Conservation (phyloP, 2,888 invertebrate species). For the Clostera curtula region DNA sequence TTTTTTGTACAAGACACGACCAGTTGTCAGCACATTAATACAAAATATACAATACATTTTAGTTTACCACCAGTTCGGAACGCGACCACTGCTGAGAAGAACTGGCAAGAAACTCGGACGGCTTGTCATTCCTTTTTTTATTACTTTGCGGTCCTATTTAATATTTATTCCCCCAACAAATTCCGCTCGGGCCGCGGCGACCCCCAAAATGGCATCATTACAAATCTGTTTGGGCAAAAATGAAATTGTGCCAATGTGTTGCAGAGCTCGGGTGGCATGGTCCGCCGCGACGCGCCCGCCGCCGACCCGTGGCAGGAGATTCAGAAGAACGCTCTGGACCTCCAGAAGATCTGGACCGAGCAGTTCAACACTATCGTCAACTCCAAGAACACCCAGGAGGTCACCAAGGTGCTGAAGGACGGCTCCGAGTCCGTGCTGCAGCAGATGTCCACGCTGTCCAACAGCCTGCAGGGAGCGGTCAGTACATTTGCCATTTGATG, state of each 20-base stretch:
- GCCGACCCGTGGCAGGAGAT: conserved; percentile 34
- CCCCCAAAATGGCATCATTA: too few species aligned
- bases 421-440: conserved; percentile 45
- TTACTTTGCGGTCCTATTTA: too few species aligned
- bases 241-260: too few species aligned
- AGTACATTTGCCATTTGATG: conserved; percentile 21
- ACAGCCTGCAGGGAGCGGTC: conserved; percentile 44
- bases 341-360: conserved; percentile 47
- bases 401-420: conserved; percentile 51
- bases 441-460: conserved; percentile 39
- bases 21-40: too few species aligned
- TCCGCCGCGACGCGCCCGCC: conserved; percentile 45
- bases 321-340: conserved; percentile 45
- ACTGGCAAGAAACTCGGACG: too few species aligned
- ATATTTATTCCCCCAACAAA: too few species aligned
- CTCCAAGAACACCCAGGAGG: conserved; percentile 52
- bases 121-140: too few species aligned
- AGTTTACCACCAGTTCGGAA: too few species aligned
- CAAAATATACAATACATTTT: too few species aligned
- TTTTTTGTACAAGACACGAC: conserved; percentile 2
- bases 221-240: too few species aligned
- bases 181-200: too few species aligned
- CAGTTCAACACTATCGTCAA: conserved; percentile 37
- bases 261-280: conserved; percentile 40
- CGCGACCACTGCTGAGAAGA: too few species aligned